These are phyloP conservation scores for Drosophila recens DNA, from an alignment of 2,888 invertebrate genomes.

Conservation along the genomic window DNA sequence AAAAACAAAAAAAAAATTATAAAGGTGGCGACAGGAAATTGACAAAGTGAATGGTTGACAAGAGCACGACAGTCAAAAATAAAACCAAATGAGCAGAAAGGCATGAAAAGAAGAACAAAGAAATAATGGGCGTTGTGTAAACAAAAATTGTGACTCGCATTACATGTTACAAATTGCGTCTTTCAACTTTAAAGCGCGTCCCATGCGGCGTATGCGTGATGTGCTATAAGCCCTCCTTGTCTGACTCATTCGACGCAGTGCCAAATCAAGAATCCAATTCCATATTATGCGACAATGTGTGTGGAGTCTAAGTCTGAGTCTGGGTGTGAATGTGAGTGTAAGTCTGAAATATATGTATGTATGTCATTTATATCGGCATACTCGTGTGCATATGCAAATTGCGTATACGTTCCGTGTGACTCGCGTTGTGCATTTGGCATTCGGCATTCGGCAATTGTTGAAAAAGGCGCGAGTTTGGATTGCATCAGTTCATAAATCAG, in stretches of 20 bases:
- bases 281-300: slow-evolving; percentile 27
- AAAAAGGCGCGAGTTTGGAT: slow-evolving; percentile 10
- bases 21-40: slow-evolving; percentile 8
- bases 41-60: slow-evolving; percentile 19
- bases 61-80: neutral
- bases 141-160: slow-evolving; percentile 29
- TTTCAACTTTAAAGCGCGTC: slow-evolving; percentile 38
- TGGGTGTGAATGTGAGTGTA: slow-evolving; percentile 3
- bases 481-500: slow-evolving; percentile 43
- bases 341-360: slow-evolving; percentile 6
- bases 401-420: slow-evolving; percentile 39
- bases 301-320: slow-evolving; percentile 1
- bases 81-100: slow-evolving; percentile 7
- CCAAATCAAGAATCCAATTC: slow-evolving; percentile 56
- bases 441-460: slow-evolving; percentile 29
- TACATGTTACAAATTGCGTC: slow-evolving; percentile 35
- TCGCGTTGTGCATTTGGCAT: slow-evolving; percentile 28
- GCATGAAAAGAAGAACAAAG: slow-evolving; percentile 10
- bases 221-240: neutral
- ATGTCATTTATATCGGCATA: neutral
- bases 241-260: neutral
- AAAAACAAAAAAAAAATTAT: neutral
- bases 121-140: slow-evolving; percentile 26
- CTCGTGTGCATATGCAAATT: slow-evolving; percentile 41
- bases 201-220: slow-evolving; percentile 36